phyloP scores from a whole-genome alignment of 35 echinoderm and acorn worm species.

The Holothuria glaberrima region DNA sequence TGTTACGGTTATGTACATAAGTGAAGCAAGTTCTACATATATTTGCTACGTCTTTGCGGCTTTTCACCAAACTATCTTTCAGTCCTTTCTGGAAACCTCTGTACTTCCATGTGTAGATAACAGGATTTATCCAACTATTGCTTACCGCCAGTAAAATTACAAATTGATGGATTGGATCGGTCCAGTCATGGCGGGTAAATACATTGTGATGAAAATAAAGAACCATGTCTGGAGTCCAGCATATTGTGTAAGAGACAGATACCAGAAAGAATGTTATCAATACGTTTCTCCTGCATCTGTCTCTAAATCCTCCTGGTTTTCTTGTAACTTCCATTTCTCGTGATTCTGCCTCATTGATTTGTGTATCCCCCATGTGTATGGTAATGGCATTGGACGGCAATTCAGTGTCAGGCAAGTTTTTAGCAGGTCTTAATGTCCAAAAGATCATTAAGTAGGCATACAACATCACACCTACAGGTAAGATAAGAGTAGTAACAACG shows the following conservation, averaged over 20 bases:
- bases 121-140: slow-evolving; percentile 13
- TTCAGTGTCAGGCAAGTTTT: neutral
- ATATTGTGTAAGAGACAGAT: slow-evolving; percentile 11
- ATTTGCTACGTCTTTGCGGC: neutral
- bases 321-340: neutral
- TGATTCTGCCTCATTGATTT: neutral
- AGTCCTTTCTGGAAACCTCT: slow-evolving; percentile 29
- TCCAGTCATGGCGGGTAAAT: neutral
- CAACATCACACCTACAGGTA: slow-evolving; percentile 13
- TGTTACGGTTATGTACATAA: no score
- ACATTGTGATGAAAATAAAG: slow-evolving; percentile 27
- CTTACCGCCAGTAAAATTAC: neutral
- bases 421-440: neutral
- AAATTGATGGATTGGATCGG: neutral
- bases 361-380: neutral
- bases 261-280: slow-evolving; percentile 26
- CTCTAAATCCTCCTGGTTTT: neutral
- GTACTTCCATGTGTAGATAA: slow-evolving; percentile 40
- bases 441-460: slow-evolving; percentile 1
- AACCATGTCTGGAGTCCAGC: slow-evolving; percentile 28
- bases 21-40: no score
- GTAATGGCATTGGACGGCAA: neutral
- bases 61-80: neutral
- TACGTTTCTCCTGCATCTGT: slow-evolving; percentile 7
- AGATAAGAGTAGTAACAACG: neutral